These are phyloP conservation scores for Drosophila quadrilineata DNA, from an alignment of 1,140 invertebrate species.

Conservation along the genomic window DNA sequence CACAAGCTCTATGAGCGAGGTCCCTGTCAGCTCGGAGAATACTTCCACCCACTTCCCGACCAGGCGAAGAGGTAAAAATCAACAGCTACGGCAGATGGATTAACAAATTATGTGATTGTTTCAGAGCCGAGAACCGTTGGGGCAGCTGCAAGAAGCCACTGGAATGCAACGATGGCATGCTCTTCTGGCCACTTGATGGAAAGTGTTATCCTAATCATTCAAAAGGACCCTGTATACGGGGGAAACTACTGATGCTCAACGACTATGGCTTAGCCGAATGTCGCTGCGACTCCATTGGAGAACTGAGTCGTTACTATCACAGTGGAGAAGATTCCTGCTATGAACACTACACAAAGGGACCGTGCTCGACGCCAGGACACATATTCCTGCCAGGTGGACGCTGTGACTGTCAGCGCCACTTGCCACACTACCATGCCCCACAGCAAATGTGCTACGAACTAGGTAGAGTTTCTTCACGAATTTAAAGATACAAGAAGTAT, in stretches of 20 bases:
- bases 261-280: constrained; percentile 85
- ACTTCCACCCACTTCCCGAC: constrained; percentile 49
- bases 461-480: constrained; percentile 82
- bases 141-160: constrained; percentile 86
- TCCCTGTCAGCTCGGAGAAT: constrained; percentile 86
- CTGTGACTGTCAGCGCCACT: constrained; percentile 86
- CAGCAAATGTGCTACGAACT: constrained; percentile 88
- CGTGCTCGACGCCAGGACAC: constrained; percentile 87
- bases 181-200: constrained; percentile 88
- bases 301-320: constrained; percentile 82
- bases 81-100: not conserved
- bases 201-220: constrained; percentile 87
- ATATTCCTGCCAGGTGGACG: constrained; percentile 87
- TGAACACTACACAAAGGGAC: constrained; percentile 89
- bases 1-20: constrained; percentile 87
- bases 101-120: not conserved
- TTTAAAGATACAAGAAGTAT: not conserved
- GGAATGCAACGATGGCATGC: constrained; percentile 84
- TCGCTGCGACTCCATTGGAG: constrained; percentile 81
- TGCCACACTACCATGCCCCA: constrained; percentile 87
- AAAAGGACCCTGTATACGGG: constrained; percentile 88
- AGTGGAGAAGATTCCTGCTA: constrained; percentile 85
- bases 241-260: constrained; percentile 84
- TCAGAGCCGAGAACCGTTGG: constrained; percentile 82
- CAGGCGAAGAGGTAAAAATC: constrained; percentile 54